Percentiles rank a stretch among this genome's conserved stretches.
Evolutionary conservation across 92 coral and sea anemone genomes (phyloP).

Genomic region (Epizoanthus rinbou): DNA sequence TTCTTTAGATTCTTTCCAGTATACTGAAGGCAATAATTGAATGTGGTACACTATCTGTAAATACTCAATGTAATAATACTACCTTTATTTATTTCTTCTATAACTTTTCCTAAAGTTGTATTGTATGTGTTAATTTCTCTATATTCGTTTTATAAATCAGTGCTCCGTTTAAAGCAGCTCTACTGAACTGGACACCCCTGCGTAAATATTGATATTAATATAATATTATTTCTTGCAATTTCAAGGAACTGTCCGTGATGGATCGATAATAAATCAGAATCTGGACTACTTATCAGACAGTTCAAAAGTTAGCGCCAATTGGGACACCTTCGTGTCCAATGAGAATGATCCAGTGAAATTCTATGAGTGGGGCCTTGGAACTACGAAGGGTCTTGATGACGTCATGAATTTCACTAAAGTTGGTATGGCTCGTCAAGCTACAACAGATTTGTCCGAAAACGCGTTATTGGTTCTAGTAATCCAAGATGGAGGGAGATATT

Average conservation of each 20-base stretch:
- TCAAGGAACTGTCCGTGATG: constrained; percentile 66
- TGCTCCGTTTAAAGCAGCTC: no score
- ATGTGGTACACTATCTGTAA: no score
- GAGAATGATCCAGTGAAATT: constrained; percentile 75
- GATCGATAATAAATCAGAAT: constrained; percentile 48
- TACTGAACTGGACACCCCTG: no score
- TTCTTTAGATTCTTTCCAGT: no score
- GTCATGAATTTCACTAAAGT: constrained; percentile 72
- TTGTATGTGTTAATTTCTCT: no score
- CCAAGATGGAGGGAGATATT: constrained; percentile 71
- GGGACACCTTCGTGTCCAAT: constrained; percentile 85
- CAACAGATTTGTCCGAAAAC: constrained; percentile 60
- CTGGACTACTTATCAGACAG: constrained; percentile 70
- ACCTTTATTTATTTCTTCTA: no score
- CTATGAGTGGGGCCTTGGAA: constrained; percentile 95
- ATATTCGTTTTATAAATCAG: no score
- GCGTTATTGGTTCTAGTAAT: constrained; percentile 70
- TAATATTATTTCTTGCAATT: background rate
- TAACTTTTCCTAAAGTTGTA: no score
- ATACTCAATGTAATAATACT: no score
- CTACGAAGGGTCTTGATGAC: constrained; percentile 64
- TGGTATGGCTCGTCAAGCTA: constrained; percentile 65
- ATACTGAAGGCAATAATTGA: no score
- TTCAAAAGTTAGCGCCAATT: constrained; percentile 72
- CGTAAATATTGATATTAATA: no score